Evolutionary conservation across 2,888 invertebrate genomes (phyloP).

Genomic region (Drosophila bunnanda): DNA sequence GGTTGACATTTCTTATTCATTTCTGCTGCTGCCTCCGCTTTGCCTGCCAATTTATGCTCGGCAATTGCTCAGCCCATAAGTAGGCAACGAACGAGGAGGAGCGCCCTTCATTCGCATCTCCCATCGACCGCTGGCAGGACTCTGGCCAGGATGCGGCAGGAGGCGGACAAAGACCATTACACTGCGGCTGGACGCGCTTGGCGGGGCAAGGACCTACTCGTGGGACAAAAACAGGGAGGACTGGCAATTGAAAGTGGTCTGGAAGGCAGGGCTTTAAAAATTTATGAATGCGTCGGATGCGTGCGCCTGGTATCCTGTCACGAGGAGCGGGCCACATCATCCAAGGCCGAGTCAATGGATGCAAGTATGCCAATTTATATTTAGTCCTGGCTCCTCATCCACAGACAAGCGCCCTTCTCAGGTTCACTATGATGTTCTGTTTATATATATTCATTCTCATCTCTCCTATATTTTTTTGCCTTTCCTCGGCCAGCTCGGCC

Average conservation of each 20-base stretch:
- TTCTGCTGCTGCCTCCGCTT: conserved; percentile 19
- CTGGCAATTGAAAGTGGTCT: conserved; percentile 59
- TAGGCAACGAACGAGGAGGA: conserved; percentile 47
- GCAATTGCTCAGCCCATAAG: conserved; percentile 58
- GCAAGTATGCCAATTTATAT: conserved; percentile 57
- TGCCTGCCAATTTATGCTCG: conserved; percentile 55
- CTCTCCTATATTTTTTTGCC: conserved; percentile 18
- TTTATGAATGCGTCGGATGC: conserved; percentile 45
- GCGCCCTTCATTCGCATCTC: conserved; percentile 14
- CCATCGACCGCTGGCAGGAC: conserved; percentile 27
- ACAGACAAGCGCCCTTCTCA: conserved; percentile 34
- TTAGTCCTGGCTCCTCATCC: conserved; percentile 65
- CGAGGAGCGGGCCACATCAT: background rate
- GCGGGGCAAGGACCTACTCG: conserved; percentile 34
- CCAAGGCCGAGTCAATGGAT: conserved; percentile 39
- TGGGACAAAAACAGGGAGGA: conserved; percentile 25
- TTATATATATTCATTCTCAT: conserved; percentile 7
- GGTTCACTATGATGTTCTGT: conserved; percentile 33
- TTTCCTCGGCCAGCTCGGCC: conserved; percentile 38
- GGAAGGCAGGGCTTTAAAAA: conserved; percentile 41
- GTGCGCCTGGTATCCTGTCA: conserved; percentile 17
- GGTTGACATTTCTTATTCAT: conserved; percentile 24
- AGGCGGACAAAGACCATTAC: conserved; percentile 39
- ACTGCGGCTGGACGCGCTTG: conserved; percentile 59
- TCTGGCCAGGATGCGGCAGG: conserved; percentile 1